phyloP scores from a whole-genome alignment of 1,140 invertebrate species.

The Forficula auricularia region DNA sequence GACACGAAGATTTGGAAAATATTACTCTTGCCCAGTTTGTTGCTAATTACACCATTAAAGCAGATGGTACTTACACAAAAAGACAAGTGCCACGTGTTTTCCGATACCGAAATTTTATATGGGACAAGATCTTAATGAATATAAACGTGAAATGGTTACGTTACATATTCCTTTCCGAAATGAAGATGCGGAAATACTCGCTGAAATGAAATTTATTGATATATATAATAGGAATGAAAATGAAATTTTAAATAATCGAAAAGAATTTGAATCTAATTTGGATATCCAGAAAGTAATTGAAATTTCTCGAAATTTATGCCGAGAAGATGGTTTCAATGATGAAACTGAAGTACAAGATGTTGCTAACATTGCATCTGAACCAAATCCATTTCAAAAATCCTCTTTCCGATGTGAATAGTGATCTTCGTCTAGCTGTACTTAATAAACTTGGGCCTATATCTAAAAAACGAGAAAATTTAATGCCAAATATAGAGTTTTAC shows the following conservation, averaged over 20 bases:
- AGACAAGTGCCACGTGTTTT: too few relatives aligned
- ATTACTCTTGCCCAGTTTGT: too few relatives aligned
- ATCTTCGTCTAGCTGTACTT: slow-evolving; percentile 10
- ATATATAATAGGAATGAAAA: slow-evolving; percentile 17
- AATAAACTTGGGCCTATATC: slow-evolving; percentile 13
- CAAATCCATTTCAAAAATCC: slow-evolving; percentile 7
- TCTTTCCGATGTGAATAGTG: slow-evolving; percentile 8
- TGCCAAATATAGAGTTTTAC: too few relatives aligned
- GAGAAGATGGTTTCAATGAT: slow-evolving; percentile 12
- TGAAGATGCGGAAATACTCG: slow-evolving; percentile 19
- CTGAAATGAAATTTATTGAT: slow-evolving; percentile 17
- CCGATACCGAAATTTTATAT: too few relatives aligned
- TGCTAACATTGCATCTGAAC: neutral
- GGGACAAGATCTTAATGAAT: too few relatives aligned
- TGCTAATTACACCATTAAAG: too few relatives aligned
- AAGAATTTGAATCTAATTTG: slow-evolving; percentile 19
- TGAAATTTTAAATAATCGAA: slow-evolving; percentile 14
- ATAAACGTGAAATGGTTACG: too few relatives aligned
- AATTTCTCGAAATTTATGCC: slow-evolving; percentile 15
- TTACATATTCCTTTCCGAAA: slow-evolving; percentile 20
- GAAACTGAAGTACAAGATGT: neutral
- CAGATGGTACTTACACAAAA: too few relatives aligned
- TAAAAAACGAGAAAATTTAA: slow-evolving; percentile 15
- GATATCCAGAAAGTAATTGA: slow-evolving; percentile 17
- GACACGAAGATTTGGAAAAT: too few relatives aligned